Evolutionary conservation across 2,113 vertebrate species (phyloP).

Genomic region (Cebus imitator): DNA sequence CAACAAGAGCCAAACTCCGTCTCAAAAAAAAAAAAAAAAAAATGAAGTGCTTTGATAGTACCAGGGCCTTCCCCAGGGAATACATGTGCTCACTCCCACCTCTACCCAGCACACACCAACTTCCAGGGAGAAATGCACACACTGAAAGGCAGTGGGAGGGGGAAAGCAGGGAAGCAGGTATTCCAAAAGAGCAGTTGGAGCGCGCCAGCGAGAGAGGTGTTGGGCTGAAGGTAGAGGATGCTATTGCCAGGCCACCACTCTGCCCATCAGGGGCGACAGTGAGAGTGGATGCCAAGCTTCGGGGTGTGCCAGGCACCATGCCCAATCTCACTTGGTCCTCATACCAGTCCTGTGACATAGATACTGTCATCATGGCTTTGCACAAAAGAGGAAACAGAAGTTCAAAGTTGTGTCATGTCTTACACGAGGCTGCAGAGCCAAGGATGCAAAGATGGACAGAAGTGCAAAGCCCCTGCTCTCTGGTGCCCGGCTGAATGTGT

Average conservation of each 20-base stretch:
- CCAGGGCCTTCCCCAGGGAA: background rate
- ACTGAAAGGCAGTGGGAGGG: background rate
- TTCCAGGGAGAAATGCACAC: background rate
- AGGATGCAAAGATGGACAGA: background rate
- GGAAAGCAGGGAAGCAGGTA: background rate
- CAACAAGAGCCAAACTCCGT: no score
- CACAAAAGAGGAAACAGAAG: background rate
- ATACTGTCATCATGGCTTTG: background rate
- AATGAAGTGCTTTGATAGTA: background rate
- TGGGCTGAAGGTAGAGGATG: background rate
- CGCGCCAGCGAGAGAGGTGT: background rate
- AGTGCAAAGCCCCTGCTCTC: background rate
- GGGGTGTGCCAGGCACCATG: rapidly evolving
- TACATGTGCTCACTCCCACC: background rate
- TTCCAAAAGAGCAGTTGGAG: background rate
- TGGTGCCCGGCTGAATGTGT: background rate
- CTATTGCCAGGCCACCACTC: background rate
- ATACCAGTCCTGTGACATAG: background rate
- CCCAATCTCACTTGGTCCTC: background rate
- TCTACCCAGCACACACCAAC: background rate
- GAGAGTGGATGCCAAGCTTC: background rate
- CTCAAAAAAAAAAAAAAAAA: no score
- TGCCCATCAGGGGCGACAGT: background rate
- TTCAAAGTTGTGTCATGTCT: background rate
- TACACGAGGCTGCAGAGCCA: background rate